Percentiles rank a stretch among this genome's conserved stretches.
These are phyloP conservation scores for Chrysotoxum bicinctum DNA, from an alignment of 2,888 invertebrate species.

Conservation along the genomic window DNA sequence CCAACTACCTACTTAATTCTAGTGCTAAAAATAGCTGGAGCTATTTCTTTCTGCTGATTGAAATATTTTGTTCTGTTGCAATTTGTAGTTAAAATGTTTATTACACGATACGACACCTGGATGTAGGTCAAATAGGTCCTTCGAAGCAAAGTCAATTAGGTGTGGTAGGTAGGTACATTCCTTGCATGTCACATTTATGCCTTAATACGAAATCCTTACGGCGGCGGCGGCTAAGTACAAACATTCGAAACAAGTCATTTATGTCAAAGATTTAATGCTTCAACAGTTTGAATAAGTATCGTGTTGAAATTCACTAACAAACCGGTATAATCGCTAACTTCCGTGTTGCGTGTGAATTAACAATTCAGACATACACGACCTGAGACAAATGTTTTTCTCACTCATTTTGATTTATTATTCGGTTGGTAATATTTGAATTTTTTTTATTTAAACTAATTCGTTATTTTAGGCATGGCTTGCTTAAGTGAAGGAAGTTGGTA, in stretches of 20 bases:
- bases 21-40: too few species aligned
- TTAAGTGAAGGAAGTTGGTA: conserved; percentile 42
- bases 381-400: conserved; percentile 69
- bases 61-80: too few species aligned
- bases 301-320: conserved; percentile 69
- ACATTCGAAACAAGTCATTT: conserved; percentile 50
- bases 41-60: too few species aligned
- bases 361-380: conserved; percentile 43
- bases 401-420: conserved; percentile 56
- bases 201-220: conserved; percentile 22
- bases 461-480: conserved; percentile 27
- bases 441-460: conserved; percentile 30
- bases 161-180: neutral
- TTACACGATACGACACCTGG: neutral
- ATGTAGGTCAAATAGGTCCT: conserved; percentile 4
- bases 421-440: conserved; percentile 11
- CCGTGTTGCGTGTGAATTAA: conserved; percentile 67
- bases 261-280: conserved; percentile 65
- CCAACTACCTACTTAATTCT: too few species aligned
- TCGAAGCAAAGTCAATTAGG: conserved; percentile 3
- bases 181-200: conserved; percentile 11
- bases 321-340: conserved; percentile 69
- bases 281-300: conserved; percentile 67
- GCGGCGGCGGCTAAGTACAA: conserved; percentile 11
- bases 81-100: neutral